Evolutionary conservation across 2,888 invertebrate genomes (phyloP).

Genomic region (Noctuana brunneofusca): DNA sequence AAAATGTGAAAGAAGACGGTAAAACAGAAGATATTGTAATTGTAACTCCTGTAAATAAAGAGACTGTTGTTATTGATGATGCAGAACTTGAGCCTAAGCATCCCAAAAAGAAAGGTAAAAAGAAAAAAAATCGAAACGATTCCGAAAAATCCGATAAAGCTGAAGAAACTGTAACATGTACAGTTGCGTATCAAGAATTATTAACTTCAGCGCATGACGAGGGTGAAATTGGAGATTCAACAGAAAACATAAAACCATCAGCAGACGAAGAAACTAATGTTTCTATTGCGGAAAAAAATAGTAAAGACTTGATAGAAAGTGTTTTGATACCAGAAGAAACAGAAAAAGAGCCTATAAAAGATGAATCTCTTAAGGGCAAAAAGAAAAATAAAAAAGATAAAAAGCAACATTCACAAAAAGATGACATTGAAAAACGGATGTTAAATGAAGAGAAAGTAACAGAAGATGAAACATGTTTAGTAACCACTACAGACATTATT

Average conservation of each 20-base stretch:
- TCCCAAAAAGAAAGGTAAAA: constrained; percentile 69
- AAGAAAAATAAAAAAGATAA: constrained; percentile 53
- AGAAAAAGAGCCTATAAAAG: constrained; percentile 10
- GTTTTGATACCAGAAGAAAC: constrained; percentile 14
- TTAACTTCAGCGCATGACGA: constrained; percentile 46
- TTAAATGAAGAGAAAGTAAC: constrained; percentile 8
- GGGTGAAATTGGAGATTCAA: constrained; percentile 33
- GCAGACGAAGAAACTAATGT: constrained; percentile 21
- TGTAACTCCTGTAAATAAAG: constrained; percentile 29
- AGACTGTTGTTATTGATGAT: not conserved
- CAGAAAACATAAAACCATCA: constrained; percentile 8
- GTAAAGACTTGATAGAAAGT: constrained; percentile 26
- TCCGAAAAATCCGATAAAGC: constrained; percentile 64
- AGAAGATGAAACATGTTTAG: constrained; percentile 23
- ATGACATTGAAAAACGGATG: constrained; percentile 31
- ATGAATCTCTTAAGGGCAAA: constrained; percentile 41
- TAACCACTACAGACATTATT: not conserved
- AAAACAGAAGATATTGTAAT: constrained; percentile 33
- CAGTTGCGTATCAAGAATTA: constrained; percentile 60
- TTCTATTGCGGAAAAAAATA: constrained; percentile 21
- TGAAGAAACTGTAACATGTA: constrained; percentile 57
- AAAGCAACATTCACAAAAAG: constrained; percentile 38
- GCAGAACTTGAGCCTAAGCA: constrained; percentile 49
- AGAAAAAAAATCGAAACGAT: constrained; percentile 63
- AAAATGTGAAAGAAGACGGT: constrained; percentile 25